Percentiles rank a stretch among this genome's conserved stretches.
Conservation (phyloP, 2,888 invertebrate species). For the Hydriomena furcata region DNA sequence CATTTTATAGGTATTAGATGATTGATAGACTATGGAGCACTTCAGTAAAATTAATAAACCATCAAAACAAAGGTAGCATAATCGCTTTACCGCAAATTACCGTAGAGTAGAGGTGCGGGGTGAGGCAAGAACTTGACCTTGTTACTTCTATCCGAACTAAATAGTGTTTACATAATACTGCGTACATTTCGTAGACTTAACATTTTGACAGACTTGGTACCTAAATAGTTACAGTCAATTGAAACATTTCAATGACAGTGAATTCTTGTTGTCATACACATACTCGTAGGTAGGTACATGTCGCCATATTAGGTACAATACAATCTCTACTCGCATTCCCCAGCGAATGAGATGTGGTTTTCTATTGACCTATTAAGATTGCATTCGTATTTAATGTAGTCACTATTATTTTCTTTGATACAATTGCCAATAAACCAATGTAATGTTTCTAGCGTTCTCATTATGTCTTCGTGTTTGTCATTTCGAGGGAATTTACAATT, state of each 20-base stretch:
- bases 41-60: too few species aligned
- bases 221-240: too few species aligned
- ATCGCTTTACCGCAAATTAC: neutral
- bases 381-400: neutral
- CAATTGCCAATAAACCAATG: slow-evolving; percentile 1
- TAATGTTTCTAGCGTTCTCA: slow-evolving; percentile 7
- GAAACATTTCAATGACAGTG: too few species aligned
- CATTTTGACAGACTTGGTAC: too few species aligned
- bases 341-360: slow-evolving; percentile 4
- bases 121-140: slow-evolving; percentile 25
- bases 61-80: too few species aligned
- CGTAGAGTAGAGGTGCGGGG: too few species aligned
- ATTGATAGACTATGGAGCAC: too few species aligned
- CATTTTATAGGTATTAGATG: too few species aligned
- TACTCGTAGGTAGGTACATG: too few species aligned
- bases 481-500: neutral
- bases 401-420: neutral
- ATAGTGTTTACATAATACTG: slow-evolving; percentile 1
- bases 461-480: neutral
- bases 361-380: slow-evolving; percentile 16
- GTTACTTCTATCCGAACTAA: neutral
- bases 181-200: neutral
- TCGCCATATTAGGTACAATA: neutral
- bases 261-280: neutral
- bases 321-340: slow-evolving; percentile 3